Base-by-base conservation (phyloP, 2,113 vertebrate genomes). In the Paramormyrops kingsleyae region DNA sequence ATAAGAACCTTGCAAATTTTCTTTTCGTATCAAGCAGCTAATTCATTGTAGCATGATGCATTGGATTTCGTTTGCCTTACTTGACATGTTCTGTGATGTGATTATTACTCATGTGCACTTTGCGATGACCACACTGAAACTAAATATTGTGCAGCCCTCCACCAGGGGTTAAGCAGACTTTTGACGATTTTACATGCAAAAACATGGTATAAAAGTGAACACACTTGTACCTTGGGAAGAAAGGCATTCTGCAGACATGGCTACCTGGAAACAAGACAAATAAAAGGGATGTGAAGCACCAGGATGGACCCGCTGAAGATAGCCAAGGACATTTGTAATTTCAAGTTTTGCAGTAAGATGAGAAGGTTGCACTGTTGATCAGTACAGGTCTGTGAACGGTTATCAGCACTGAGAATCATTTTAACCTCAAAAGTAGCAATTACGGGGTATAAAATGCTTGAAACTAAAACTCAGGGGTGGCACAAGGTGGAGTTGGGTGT, bases 311-410 rank as follows among this genome's bases (percentile, higher is more conserved):
- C n/a, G 4, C 6, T 83, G 39, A 44, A 24, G 39, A 42, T 2
- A 19, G 2, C 42, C 6, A 39, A 44, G 19, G 24, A 15, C 4
- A 27, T 9, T 59, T 12, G 10, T 53, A 9, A 1, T 9, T 0
- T 49, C 1, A 52, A 50, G 90, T 92, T 93, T 88, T 94, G 80
- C 91, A 44, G 35, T 97, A 96, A 97, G 97, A 96, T 92, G 89
- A 89, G 52, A 89, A 83, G 21, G 5, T 0, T 92, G 83, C 97
- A 98, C 93, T 92, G 94, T 87, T 50, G 89, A 92, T 98, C 97
- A 96, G 97, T 17, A 97, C 97, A 98, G 97, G 97, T 98, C 97
- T 97, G 97, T 98, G 97, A 94, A 8, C 93, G 93, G 87, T 87
- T 93, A 83, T 95, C 95, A 97, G 97, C 96, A 97, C 89, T 90